Base-by-base conservation (phyloP, 2,797 vertebrate species). In the Poecilia velifera region DNA sequence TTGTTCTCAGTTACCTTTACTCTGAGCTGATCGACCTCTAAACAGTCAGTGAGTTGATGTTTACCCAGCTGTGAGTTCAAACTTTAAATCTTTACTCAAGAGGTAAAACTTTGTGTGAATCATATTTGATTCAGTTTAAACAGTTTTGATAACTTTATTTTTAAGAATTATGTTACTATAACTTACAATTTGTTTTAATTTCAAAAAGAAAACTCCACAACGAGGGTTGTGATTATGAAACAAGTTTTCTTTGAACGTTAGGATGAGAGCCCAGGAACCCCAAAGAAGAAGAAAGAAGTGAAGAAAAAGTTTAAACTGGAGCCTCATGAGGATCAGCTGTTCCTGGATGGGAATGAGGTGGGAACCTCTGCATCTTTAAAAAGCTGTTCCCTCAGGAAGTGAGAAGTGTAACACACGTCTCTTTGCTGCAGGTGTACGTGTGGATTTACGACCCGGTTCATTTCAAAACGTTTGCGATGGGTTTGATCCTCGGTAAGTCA, bases 241-340 rank as follows among this genome's bases (percentile, higher is more conserved):
- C 0, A 34, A 1, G 39, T 59, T 76, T 55, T 68, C 25, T 80
- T 76, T 46, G 3, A 3, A 74, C 8, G 25, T 79, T 82, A 99
- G 98, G 98, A 99, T 73, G 98, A 99, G 76, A 96, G 96, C 77
- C 98, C 98, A 47, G 98, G 98, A 84, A 97, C 96, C 51, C 98
- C 98, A 6, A 99, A 99, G 93, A 99, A 99, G 94, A 97, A 97
- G 84, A 99, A 99, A 80, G 98, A 99, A 82, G 97, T 96, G 43
- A 99, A 99, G 95, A 98, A 98, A 94, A 99, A 99, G 95, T 99
- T 99, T 91, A 99, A 99, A 92, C 96, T 99, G 88, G 98, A 99
- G 93, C 97, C 97, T 84, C 98, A 99, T 5, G 98, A 99, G 80
- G 98, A 99, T 87, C 98, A 99, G 90, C 89, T 98, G 90, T 99